A percentile compares a stretch with the other conserved stretches of the same genome.
phyloP scores from a whole-genome alignment of 2,888 invertebrate genomes.

The Nycteola revayana region DNA sequence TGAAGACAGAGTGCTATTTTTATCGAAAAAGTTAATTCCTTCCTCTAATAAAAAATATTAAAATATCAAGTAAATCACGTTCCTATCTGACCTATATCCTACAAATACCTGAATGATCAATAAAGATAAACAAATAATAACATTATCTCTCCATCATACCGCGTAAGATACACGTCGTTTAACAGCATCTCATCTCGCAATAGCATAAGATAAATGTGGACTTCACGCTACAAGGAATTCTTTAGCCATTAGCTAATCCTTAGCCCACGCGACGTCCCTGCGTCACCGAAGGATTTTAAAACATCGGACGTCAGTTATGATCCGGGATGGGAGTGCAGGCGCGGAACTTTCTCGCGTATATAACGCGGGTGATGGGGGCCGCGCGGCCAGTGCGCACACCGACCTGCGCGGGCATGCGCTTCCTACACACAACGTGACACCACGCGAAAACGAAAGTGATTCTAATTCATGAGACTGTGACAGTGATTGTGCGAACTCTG shows the following conservation, averaged over 20 bases:
- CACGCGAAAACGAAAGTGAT: slow-evolving; percentile 73
- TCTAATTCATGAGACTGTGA: slow-evolving; percentile 50
- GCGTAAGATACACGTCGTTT: too few relatives aligned
- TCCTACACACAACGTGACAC: slow-evolving; percentile 39
- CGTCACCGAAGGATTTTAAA: slow-evolving; percentile 72
- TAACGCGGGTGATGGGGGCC: slow-evolving; percentile 57
- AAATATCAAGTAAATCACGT: too few relatives aligned
- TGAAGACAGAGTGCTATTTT: too few relatives aligned
- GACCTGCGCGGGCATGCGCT: slow-evolving; percentile 46
- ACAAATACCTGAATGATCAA: too few relatives aligned
- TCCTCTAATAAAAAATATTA: too few relatives aligned
- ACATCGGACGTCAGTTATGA: slow-evolving; percentile 56
- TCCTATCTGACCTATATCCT: too few relatives aligned
- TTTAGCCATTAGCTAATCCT: neutral
- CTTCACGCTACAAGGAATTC: too few relatives aligned
- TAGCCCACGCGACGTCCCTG: neutral
- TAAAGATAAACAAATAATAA: too few relatives aligned
- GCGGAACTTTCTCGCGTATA: slow-evolving; percentile 79
- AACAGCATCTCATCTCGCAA: too few relatives aligned
- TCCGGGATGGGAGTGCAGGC: slow-evolving; percentile 70
- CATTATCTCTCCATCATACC: too few relatives aligned
- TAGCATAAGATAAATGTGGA: too few relatives aligned
- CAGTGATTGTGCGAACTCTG: slow-evolving; percentile 71
- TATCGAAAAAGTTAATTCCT: too few relatives aligned
- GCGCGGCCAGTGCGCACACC: slow-evolving; percentile 68